Conservation (phyloP, 2,797 vertebrate species). For the Chrysolophus pictus region DNA sequence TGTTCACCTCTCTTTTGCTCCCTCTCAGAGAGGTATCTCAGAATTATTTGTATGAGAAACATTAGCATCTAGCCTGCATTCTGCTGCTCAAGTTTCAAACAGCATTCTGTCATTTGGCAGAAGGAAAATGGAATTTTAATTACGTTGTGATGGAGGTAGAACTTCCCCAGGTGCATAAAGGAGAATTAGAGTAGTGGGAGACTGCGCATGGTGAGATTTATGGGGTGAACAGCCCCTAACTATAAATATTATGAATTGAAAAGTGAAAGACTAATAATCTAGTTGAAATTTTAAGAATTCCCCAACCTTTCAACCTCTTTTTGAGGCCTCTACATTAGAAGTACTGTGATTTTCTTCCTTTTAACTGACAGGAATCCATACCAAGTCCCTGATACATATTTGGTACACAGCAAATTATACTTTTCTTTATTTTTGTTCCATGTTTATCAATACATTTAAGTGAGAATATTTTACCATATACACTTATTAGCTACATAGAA, state of each 20-base stretch:
- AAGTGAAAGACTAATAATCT: neutral
- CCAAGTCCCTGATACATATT: neutral
- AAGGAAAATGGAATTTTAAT: slow-evolving; percentile 7
- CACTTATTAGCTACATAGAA: neutral
- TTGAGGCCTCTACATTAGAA: neutral
- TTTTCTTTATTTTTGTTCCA: neutral
- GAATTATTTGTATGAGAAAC: neutral
- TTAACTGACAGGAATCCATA: neutral
- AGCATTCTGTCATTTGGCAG: neutral
- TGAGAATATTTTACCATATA: neutral
- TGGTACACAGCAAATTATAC: neutral
- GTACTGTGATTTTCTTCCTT: neutral
- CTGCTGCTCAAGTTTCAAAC: neutral
- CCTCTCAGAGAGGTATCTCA: neutral
- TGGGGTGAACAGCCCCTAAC: neutral
- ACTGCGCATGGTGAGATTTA: neutral
- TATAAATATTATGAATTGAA: neutral
- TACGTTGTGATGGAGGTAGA: neutral
- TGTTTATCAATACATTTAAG: neutral
- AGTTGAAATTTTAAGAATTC: neutral
- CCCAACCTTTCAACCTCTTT: neutral
- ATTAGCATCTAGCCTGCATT: neutral
- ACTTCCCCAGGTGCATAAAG: fast-evolving
- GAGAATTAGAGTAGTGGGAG: neutral
- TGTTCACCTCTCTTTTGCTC: neutral